Base-by-base conservation (phyloP, 2,797 vertebrate genomes). In the Trematomus bernacchii region DNA sequence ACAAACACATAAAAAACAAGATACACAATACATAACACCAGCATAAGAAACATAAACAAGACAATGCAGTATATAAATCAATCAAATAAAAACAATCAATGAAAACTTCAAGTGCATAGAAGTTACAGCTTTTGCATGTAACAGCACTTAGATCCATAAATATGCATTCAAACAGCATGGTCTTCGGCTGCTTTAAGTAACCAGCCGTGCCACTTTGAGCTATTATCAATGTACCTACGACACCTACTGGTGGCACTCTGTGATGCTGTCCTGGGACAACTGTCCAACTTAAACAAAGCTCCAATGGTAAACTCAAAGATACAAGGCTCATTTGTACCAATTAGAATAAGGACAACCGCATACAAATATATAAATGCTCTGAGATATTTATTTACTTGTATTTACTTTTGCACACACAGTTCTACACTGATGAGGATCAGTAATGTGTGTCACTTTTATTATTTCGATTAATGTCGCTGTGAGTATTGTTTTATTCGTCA, bases 221-320 rank as follows among this genome's bases (percentile, higher is more conserved):
- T 46, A 69, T 73, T 21, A 57, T 18, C 66, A 48, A 70, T 58
- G 82, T 61, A 44, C 53, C 57, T 52, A 12, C 66, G 89, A 82
- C 92, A 83, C 73, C 92, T 92, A 68, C 79, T 81, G 92, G 85
- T 55, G n/a, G 55, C 12, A 14, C 19, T 61, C 11, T n/a, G 30
- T 16, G 33, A 51, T 2, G 23, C 14, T 30, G 43, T 30, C 50
- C 11, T 44, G 62, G 11, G 7, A 5, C 30, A 8, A 23, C 27
- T 40, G 12, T 14, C 1, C 50, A 59, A 30, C 19, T 48, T 42
- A 0, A 33, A 9, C 8, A 23, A 61, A 14, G 8, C 12, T 9
- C 33, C 15, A 6, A 0, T 12, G 21, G 14, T 27, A n/a, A 61
- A 71, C 16, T 30, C 16, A 42, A 10, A 15, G 0, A 70, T 3